These are phyloP conservation scores for Caenorhabditis plicata DNA, from an alignment of 2,888 invertebrate genomes.

Conservation along the genomic window DNA sequence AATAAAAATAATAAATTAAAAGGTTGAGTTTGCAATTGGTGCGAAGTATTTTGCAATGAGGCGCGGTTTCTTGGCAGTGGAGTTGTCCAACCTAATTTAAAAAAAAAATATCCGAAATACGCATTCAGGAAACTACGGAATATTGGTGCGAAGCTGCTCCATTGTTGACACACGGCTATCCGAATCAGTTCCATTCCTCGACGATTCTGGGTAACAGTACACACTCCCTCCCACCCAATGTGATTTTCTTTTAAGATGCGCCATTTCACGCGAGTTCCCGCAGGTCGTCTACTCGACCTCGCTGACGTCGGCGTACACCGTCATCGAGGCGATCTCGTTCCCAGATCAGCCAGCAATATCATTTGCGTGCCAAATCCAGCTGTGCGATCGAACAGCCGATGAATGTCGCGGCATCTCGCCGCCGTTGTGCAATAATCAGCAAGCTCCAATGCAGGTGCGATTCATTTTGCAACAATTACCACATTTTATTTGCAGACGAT, in stretches of 20 bases:
- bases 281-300: constrained; percentile 51
- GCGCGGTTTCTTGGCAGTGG: too few species aligned
- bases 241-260: constrained; percentile 42
- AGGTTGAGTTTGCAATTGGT: too few species aligned
- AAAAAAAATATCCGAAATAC: too few species aligned
- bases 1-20: too few species aligned
- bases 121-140: constrained; percentile 37
- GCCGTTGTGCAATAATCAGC: constrained; percentile 17
- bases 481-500: too few species aligned
- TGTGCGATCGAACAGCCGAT: constrained; percentile 57
- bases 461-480: too few species aligned
- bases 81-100: too few species aligned
- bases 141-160: constrained; percentile 32
- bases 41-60: too few species aligned
- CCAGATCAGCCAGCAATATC: constrained; percentile 54
- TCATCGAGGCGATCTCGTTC: constrained; percentile 57
- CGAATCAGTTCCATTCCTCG: constrained; percentile 36
- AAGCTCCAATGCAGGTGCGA: too few species aligned
- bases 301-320: constrained; percentile 54
- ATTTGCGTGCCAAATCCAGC: constrained; percentile 60
- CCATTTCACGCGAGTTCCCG: constrained; percentile 49
- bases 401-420: constrained; percentile 58
- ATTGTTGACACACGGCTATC: constrained; percentile 39
- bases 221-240: too few species aligned
- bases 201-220: constrained; percentile 37